These are phyloP conservation scores for Melierax canorus DNA, from an alignment of 2,113 vertebrate genomes.

Conservation along the genomic window DNA sequence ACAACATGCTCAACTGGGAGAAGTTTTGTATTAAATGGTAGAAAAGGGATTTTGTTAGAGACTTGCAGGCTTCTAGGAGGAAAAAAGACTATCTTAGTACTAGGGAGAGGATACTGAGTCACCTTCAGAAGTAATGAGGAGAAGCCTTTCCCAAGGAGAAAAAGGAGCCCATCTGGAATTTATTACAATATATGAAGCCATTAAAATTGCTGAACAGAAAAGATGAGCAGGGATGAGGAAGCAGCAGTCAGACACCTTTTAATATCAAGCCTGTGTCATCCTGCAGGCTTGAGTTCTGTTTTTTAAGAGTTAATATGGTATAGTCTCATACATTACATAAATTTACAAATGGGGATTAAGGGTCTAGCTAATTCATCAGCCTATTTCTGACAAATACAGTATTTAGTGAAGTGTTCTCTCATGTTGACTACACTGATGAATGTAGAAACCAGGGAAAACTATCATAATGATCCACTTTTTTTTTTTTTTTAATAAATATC, in stretches of 20 bases:
- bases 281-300: neutral
- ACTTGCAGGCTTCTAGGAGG: neutral
- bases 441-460: neutral
- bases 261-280: neutral
- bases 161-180: neutral
- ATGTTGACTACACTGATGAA: neutral
- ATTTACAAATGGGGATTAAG: neutral
- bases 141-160: neutral
- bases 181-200: rapidly evolving
- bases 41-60: neutral
- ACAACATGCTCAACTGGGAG: neutral
- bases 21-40: neutral
- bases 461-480: neutral
- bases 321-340: neutral
- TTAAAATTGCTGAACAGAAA: neutral
- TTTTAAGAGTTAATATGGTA: neutral
- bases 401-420: neutral
- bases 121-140: neutral
- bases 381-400: neutral
- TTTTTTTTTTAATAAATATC: neutral
- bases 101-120: neutral
- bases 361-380: neutral
- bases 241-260: neutral
- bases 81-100: neutral
- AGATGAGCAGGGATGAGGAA: neutral